These are phyloP conservation scores for Echinarachnius parma DNA, from an alignment of 53 echinoderm and acorn worm species.

Conservation along the genomic window DNA sequence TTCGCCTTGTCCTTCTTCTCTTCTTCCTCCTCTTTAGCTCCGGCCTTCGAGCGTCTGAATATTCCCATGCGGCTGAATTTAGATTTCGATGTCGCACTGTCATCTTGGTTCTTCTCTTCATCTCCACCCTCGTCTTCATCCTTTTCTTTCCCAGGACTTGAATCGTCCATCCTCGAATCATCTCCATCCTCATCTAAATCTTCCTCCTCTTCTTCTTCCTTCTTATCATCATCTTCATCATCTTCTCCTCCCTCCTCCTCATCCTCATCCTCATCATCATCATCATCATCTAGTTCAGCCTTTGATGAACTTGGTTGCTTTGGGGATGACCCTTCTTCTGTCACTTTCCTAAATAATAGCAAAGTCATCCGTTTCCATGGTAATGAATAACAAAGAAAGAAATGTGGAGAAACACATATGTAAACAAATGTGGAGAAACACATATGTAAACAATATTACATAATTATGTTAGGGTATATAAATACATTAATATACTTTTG, in stretches of 20 bases:
- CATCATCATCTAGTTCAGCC: too few species aligned
- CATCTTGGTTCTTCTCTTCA: slow-evolving; percentile 51
- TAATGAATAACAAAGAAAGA: neutral
- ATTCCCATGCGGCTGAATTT: slow-evolving; percentile 25
- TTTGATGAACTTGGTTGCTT: too few species aligned
- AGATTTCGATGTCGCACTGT: slow-evolving; percentile 6
- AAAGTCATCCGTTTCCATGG: neutral
- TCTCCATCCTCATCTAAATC: slow-evolving; percentile 46
- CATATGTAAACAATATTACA: neutral
- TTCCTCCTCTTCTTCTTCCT: slow-evolving; percentile 42
- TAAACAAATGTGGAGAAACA: too few species aligned
- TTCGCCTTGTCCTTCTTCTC: slow-evolving; percentile 23
- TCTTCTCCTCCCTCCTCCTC: slow-evolving; percentile 12
- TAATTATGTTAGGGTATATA: too few species aligned
- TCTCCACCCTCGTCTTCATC: slow-evolving; percentile 39
- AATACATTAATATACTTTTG: too few species aligned
- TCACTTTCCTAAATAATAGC: slow-evolving; percentile 21
- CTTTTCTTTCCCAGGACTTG: slow-evolving; percentile 27
- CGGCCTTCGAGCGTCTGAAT: slow-evolving; percentile 27
- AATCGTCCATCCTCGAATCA: slow-evolving; percentile 22
- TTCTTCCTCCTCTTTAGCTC: slow-evolving; percentile 1
- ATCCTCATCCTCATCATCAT: slow-evolving; percentile 7
- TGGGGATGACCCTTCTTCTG: too few species aligned
- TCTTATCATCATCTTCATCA: slow-evolving; percentile 37
- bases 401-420: neutral